Evolutionary conservation across 2,888 invertebrate genomes (phyloP).

Genomic region (Platycheirus rosarum): DNA sequence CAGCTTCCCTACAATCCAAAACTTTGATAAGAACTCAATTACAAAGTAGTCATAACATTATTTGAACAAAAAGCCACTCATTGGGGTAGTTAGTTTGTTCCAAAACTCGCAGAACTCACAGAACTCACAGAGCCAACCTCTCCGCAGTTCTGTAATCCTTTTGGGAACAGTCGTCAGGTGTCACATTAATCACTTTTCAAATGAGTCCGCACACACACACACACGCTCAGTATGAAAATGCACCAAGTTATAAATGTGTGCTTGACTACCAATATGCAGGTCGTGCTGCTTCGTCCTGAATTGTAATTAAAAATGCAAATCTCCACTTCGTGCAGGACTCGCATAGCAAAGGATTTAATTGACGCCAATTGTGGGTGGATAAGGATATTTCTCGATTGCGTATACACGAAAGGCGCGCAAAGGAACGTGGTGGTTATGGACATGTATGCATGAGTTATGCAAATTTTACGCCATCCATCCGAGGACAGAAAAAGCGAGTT

Average conservation of each 20-base stretch:
- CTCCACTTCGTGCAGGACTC: slow-evolving; percentile 60
- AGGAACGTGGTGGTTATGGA: not conserved
- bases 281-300: slow-evolving; percentile 10
- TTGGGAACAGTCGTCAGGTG: slow-evolving; percentile 55
- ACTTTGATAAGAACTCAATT: slow-evolving; percentile 26
- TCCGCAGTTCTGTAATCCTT: slow-evolving; percentile 18
- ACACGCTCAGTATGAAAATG: not conserved
- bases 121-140: not conserved
- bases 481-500: not conserved
- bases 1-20: too few species aligned
- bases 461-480: slow-evolving; percentile 35
- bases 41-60: slow-evolving; percentile 14
- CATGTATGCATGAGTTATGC: slow-evolving; percentile 44
- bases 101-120: slow-evolving; percentile 17
- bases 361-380: slow-evolving; percentile 54
- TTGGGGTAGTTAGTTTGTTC: slow-evolving; percentile 2
- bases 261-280: slow-evolving; percentile 26
- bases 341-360: slow-evolving; percentile 64
- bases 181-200: slow-evolving; percentile 49
- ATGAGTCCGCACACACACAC: slow-evolving; percentile 6
- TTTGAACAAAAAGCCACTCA: slow-evolving; percentile 22
- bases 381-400: slow-evolving; percentile 23
- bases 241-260: not conserved
- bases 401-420: not conserved
- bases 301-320: slow-evolving; percentile 70